Base-by-base conservation (phyloP, 2,113 vertebrate species). In the Cheirogaleus medius region DNA sequence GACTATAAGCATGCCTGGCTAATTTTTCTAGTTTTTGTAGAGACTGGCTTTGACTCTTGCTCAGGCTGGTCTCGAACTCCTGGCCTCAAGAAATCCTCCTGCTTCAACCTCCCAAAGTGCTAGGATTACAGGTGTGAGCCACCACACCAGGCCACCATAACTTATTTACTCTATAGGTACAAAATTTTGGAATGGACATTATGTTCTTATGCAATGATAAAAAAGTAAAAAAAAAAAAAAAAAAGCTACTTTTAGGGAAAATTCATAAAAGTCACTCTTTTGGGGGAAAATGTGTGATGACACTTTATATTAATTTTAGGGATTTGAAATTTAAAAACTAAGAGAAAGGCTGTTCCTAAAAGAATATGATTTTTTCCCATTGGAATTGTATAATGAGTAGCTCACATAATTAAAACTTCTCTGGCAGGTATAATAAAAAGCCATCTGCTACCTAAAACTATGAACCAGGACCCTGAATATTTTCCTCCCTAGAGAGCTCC, bases 351-450 rank as follows among this genome's bases (percentile, higher is more conserved):
- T 83, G 9, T 66, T 95, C 39, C 83, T 97, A 90, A 92, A 95
- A 97, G 71, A 96, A 95, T 82, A 96, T 85, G 64, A 63, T 63
- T 18, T 34, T 68, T 85, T 39, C 29, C 64, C 58, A 64, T 6
- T 95, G 87, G 74, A 90, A 66, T 97, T 96, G 68, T 84, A 92
- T 68, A 90, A 93, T 66, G 58, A 95, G 78, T 34, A 87, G 87
- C 71, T 95, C 95, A 56, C 58, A 95, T 96, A 94, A 93, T 97
- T 91, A 96, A 96, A 97, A 90, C 37, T 91, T 95, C 23, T 90
- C 73, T 92, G 68, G 81, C 93, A 95, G 76, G 56, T 90, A 71
- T 90, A 71, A 42, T 77, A 77, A 89, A 96, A 94, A 96, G 42
- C 89, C 93, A 87, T 91, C 94, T 91, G 68, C 74, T 95, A 44